Evolutionary conservation across 2,888 invertebrate species (phyloP).

Genomic region (Harpalus rufipes): DNA sequence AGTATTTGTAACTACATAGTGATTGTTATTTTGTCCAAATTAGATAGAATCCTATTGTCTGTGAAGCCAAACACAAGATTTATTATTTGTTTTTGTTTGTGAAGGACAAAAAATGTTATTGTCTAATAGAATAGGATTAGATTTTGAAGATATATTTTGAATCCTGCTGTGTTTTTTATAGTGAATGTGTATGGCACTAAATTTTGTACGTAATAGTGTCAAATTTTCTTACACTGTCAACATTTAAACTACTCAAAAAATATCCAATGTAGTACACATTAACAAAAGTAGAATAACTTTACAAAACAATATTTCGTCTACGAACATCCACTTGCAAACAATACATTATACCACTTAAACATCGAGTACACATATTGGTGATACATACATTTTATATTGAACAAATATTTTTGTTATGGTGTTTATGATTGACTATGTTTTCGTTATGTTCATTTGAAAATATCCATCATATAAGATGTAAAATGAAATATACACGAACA

Average conservation of each 20-base stretch:
- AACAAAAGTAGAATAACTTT: no score
- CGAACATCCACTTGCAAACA: no score
- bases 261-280: no score
- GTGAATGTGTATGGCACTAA: slow-evolving; percentile 36
- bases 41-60: background rate
- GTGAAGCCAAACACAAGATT: background rate
- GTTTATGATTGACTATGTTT: no score
- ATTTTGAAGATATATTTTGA: slow-evolving; percentile 45
- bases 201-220: slow-evolving; percentile 45
- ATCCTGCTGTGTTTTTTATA: slow-evolving; percentile 39
- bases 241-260: no score
- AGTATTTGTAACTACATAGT: slow-evolving; percentile 55
- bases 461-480: background rate
- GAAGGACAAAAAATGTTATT: slow-evolving; percentile 25
- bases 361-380: no score
- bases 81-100: slow-evolving; percentile 48
- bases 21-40: slow-evolving; percentile 52
- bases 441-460: no score
- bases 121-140: slow-evolving; percentile 23
- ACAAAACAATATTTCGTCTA: no score
- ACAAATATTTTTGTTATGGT: background rate
- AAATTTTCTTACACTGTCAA: background rate
- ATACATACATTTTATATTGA: slow-evolving; percentile 18
- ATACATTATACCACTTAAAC: no score
- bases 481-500: background rate